These are phyloP conservation scores for Belgica antarctica DNA, from an alignment of 2,888 invertebrate genomes.

Conservation along the genomic window DNA sequence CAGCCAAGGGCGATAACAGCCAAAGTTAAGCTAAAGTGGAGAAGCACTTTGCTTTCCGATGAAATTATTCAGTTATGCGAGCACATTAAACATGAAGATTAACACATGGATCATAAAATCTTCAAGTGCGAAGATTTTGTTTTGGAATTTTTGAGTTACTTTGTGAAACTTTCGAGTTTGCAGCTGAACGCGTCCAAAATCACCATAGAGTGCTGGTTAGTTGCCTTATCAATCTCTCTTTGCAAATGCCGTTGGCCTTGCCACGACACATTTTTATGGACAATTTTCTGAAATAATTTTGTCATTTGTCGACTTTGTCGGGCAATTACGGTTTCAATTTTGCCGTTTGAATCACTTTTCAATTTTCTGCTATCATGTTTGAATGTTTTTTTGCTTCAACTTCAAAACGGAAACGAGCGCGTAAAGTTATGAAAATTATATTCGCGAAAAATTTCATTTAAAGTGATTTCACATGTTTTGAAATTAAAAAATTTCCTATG, in stretches of 20 bases:
- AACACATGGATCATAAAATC: conserved; percentile 25
- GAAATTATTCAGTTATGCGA: not conserved
- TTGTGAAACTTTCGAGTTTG: not conserved
- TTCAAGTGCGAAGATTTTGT: not conserved
- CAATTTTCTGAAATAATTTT: too few relatives aligned
- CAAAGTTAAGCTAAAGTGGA: not conserved
- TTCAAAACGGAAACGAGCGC: not conserved
- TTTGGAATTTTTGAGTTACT: not conserved
- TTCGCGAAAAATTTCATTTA: conserved; percentile 4
- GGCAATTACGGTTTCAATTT: not conserved
- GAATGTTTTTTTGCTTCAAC: not conserved
- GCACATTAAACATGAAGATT: not conserved
- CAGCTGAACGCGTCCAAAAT: too few relatives aligned
- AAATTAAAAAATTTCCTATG: not conserved
- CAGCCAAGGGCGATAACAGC: not conserved
- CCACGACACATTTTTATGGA: too few relatives aligned
- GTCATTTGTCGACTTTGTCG: not conserved
- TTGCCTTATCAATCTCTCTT: too few relatives aligned
- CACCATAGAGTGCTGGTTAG: too few relatives aligned
- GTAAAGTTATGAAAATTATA: not conserved
- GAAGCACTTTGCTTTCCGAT: not conserved
- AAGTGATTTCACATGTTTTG: not conserved
- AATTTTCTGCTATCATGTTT: not conserved
- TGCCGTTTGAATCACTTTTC: not conserved
- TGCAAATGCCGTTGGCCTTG: too few relatives aligned